Percentiles rank a stretch among this genome's conserved stretches.
phyloP scores from a whole-genome alignment of 2,113 vertebrate species.

The Bettongia penicillata region DNA sequence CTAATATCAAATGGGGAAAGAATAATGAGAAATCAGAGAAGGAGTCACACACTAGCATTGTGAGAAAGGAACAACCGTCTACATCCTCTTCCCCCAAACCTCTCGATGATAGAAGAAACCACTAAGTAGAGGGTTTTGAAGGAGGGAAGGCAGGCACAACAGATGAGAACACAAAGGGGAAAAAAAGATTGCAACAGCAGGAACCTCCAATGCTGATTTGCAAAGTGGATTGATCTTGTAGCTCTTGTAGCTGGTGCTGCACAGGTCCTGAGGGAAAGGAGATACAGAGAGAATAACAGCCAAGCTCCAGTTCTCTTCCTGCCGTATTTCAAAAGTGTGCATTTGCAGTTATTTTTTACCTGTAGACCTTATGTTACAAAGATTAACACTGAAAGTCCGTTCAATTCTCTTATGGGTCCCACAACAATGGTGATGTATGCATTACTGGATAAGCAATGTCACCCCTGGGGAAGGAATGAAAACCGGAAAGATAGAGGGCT shows the following conservation, averaged over 20 bases:
- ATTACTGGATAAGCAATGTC: background rate
- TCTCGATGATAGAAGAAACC: background rate
- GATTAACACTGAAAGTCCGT: background rate
- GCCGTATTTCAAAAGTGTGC: background rate
- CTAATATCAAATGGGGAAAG: background rate
- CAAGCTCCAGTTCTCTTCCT: background rate
- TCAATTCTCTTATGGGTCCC: background rate
- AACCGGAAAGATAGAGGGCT: background rate
- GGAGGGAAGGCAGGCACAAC: background rate
- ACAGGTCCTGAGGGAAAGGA: background rate
- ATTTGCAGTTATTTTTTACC: background rate
- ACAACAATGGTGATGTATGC: background rate
- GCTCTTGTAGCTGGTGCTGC: background rate
- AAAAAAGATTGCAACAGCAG: background rate
- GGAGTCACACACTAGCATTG: background rate
- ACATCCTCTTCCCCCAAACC: conserved; percentile 7
- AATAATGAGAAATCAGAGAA: background rate
- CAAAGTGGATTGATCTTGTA: background rate
- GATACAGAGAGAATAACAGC: background rate
- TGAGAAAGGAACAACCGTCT: background rate
- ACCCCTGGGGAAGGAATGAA: background rate
- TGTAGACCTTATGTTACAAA: background rate
- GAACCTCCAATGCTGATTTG: background rate
- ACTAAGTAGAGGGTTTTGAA: background rate
- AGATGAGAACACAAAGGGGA: background rate